These are phyloP conservation scores for Drosophila carrolli DNA, from an alignment of 1,140 invertebrate species.

Conservation along the genomic window DNA sequence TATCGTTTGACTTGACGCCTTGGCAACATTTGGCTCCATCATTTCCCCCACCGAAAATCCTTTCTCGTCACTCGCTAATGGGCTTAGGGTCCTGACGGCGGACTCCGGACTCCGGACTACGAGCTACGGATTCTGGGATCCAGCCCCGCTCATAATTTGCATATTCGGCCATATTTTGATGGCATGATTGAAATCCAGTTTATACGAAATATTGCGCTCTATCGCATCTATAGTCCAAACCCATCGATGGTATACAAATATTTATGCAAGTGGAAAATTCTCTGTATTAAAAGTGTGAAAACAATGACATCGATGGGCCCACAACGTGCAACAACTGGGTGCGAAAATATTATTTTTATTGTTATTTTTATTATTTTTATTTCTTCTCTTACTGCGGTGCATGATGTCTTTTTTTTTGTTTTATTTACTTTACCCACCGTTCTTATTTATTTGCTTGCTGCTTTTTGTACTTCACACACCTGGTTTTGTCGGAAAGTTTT, in stretches of 20 bases:
- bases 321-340: constrained; percentile 34
- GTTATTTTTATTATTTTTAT: constrained; percentile 49
- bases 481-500: constrained; percentile 55
- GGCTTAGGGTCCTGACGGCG: constrained; percentile 35
- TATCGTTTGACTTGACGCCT: constrained; percentile 78
- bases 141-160: constrained; percentile 24
- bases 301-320: constrained; percentile 19
- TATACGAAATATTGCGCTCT: constrained; percentile 10
- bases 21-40: constrained; percentile 78
- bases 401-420: constrained; percentile 32
- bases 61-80: constrained; percentile 70
- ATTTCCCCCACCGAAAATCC: constrained; percentile 65
- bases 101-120: not conserved
- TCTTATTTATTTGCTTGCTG: constrained; percentile 28
- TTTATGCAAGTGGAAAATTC: constrained; percentile 62
- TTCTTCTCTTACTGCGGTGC: constrained; percentile 25
- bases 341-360: constrained; percentile 69
- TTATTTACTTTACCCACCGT: constrained; percentile 28
- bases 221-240: not conserved
- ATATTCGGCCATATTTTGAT: constrained; percentile 52
- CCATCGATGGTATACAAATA: constrained; percentile 36
- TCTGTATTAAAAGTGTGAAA: constrained; percentile 59
- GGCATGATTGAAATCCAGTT: constrained; percentile 52
- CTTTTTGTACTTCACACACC: constrained; percentile 33
- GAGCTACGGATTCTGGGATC: not conserved